Conservation (phyloP, 2,888 invertebrate species). For the Torymus aiolomorphi region DNA sequence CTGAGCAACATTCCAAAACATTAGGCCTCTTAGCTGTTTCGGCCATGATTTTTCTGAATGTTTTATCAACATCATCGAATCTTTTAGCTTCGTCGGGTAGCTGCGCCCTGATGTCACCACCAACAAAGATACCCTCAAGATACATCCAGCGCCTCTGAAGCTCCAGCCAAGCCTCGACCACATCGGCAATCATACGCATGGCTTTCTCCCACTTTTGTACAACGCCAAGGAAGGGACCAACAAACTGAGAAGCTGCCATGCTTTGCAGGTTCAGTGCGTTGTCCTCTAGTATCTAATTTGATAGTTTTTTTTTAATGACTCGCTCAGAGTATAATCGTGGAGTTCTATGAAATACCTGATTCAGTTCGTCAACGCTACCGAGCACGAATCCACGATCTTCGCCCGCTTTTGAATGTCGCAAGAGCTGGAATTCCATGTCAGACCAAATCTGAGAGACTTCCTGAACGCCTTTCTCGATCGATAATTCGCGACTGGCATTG, state of each 20-base stretch:
- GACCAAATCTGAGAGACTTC: slow-evolving; percentile 89
- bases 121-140: slow-evolving; percentile 93
- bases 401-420: slow-evolving; percentile 81
- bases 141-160: slow-evolving; percentile 95
- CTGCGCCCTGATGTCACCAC: slow-evolving; percentile 90
- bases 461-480: slow-evolving; percentile 92
- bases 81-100: slow-evolving; percentile 93
- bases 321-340: background rate
- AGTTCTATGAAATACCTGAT: slow-evolving; percentile 76
- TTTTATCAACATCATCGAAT: slow-evolving; percentile 91
- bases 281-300: slow-evolving; percentile 81
- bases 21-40: slow-evolving; percentile 88
- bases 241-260: slow-evolving; percentile 92
- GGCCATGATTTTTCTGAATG: slow-evolving; percentile 89
- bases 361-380: slow-evolving; percentile 89
- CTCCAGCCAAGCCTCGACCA: slow-evolving; percentile 91
- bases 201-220: slow-evolving; percentile 92
- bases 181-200: slow-evolving; percentile 88
- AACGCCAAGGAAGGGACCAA: slow-evolving; percentile 89
- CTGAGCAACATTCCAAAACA: slow-evolving; percentile 87
- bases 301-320: background rate
- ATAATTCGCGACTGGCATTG: slow-evolving; percentile 91
- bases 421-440: slow-evolving; percentile 80
- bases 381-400: slow-evolving; percentile 89
- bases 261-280: slow-evolving; percentile 93